Base-by-base conservation (phyloP, 1,140 invertebrate genomes). In the Pentalonia nigronervosa region DNA sequence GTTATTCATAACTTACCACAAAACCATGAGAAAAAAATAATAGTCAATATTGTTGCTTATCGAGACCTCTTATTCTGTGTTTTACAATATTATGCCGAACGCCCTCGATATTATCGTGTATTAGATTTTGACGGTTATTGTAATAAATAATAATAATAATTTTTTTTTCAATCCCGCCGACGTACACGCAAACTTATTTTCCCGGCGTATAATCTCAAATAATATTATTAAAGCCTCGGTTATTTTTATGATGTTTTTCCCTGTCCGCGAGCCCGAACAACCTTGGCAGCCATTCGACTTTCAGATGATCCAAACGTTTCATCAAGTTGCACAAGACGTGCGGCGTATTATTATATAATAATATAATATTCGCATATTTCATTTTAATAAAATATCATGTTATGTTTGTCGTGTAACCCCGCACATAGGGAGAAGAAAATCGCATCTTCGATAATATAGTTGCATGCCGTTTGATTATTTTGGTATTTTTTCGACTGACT, bases 191-290 rank as follows among this genome's bases (percentile, higher is more conserved):
- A 6, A 14, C 60, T 76, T 76, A 76, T 76, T n/a, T 76, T 76
- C 8, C 30, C 60, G 60, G 60, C 60, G 11, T n/a, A 30, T 53
- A 3, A 30, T n/a, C 30, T 76, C 60, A n/a, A 50, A 50, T 17
- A 50, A 53, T 23, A 53, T 20, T 53, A 67, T 25, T 67, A n/a
- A 67, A 67, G 11, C 11, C 30, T 1, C 30, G 48, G 87, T 89
- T 89, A 89, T 89, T 89, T 89, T 89, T n/a, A n/a, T 89, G n/a
- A 47, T 53, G 23, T 53, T 89, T 89, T 89, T 53, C n/a, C 87
- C 30, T 48, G 47, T 48, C 30, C 47, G 47, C 47, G 86, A 48
- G 25, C 86, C 30, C 17, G n/a, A 48, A 36, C 41, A 90, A 67
- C 56, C 89, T 90, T 90, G 89, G 89, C 53, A 90, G 25, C 89